Base-by-base conservation (phyloP, 2,888 invertebrate genomes). In the Luperina nickerlii region DNA sequence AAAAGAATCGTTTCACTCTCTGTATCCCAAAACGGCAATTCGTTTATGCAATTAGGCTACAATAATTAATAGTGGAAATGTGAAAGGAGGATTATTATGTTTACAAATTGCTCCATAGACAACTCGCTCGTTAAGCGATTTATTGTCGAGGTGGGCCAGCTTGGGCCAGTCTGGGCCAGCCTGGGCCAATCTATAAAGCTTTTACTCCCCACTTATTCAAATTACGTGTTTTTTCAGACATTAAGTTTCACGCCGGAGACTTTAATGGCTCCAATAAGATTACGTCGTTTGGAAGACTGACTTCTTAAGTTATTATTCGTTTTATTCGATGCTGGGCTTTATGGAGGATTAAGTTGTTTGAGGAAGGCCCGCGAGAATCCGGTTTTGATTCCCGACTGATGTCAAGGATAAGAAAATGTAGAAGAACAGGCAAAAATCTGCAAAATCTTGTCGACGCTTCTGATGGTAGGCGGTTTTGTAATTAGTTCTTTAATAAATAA, bases 21-120 rank as follows among this genome's bases (percentile, higher is more conserved):
- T 62, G 42, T 74, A 74, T 90, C 91, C 92, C 90, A 89, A 83
- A 90, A 87, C 85, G 82, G 81, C 83, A 82, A 90, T 91, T 90
- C 88, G 83, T 88, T 84, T 75, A 81, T 89, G 87, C 87, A 91
- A 92, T 92, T 92, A 91, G 85, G 83, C 86, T 75, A 87, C 85
- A 90, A 90, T 91, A 90, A 90, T 91, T 90, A 91, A 92, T 92
- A 85, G 86, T 82, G 86, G 84, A 89, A 91, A 90, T 89, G 88
- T 86, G 90, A 86, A 89, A 88, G 88, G 86, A 74, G 90, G 90
- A 91, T 92, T 92, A 92, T 89, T 90, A 85, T 91, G 89, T 90
- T 89, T 90, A 90, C 88, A 90, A 91, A 92, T 92, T 88, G 90
- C 84, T 89, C 89, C 89, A 90, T 89, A 89, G 90, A 88, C 89